Evolutionary conservation across 2,797 vertebrate species (phyloP).

Genomic region (Coregonus ussuriensis): DNA sequence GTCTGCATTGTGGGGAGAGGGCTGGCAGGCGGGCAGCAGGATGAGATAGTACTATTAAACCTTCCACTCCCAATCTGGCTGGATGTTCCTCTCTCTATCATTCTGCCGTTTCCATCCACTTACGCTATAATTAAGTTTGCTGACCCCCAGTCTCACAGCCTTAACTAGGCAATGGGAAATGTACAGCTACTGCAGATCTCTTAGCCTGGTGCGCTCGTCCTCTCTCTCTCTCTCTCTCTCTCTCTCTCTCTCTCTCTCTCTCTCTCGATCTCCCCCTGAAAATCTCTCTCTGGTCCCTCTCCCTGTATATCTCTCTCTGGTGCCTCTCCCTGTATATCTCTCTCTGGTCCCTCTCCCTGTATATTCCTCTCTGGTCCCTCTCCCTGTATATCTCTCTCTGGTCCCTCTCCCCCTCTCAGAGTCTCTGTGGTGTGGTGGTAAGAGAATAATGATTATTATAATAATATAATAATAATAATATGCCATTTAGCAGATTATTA

Average conservation of each 20-base stretch:
- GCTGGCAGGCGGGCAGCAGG: slow-evolving; percentile 81
- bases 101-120: slow-evolving; percentile 97
- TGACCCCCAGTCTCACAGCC: slow-evolving; percentile 91
- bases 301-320: no score
- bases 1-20: slow-evolving; percentile 89
- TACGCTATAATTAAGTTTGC: slow-evolving; percentile 99
- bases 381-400: slow-evolving; percentile 25
- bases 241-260: slow-evolving; percentile 61
- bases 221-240: slow-evolving; percentile 19
- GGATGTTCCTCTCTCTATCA: slow-evolving; percentile 98
- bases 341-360: no score
- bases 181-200: slow-evolving; percentile 92
- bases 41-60: slow-evolving; percentile 87
- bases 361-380: no score
- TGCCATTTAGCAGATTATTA: slow-evolving; percentile 71
- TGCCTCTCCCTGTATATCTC: no score
- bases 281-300: slow-evolving; percentile 21
- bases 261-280: not conserved
- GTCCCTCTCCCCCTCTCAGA: slow-evolving; percentile 16
- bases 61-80: slow-evolving; percentile 81
- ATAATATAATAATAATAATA: no score
- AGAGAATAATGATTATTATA: slow-evolving; percentile 90
- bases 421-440: slow-evolving; percentile 75
- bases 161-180: slow-evolving; percentile 97
- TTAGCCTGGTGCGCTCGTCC: slow-evolving; percentile 77